Evolutionary conservation across 1,140 invertebrate species (phyloP), one percentile per base, ranked within the genome.

Genomic region (Drosophila serrata): DNA sequence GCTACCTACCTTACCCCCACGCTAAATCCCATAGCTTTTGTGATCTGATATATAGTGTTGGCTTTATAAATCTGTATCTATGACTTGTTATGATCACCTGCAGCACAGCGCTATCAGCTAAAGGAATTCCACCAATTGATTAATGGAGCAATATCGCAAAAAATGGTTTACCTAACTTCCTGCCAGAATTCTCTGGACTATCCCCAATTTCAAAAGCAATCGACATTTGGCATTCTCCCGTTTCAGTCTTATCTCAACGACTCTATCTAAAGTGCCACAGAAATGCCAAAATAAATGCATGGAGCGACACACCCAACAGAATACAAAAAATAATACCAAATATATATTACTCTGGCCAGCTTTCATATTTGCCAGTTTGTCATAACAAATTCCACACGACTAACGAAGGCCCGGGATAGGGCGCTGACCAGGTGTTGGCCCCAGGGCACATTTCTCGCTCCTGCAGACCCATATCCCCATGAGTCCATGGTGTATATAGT

Each of bases 71-170:
- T 84, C 81, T 73, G 42, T 60, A 63, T 59, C 77, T 67, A 61
- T 43, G 64, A 48, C 65, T 78, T 86, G 74, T 85, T 85, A 56
- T 85, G 82, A 85, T 85, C 80, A 72, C 79, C 79, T 77, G 80
- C 79, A 65, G 51, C 43, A 17, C 57, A 31, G 31, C 27, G 49
- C 65, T 72, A 72, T 72, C 68, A 46, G 68, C 12, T 17, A 7
- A 19, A 59, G 69, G 53, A 73, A 73, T 73, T 40, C 68, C 53
- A 37, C n/a, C 35, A 11, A 59, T 12, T 73, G 69, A 73, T 73
- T 73, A 73, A 73, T 73, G 35, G 64, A 48, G 64, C 64, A 5
- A 3, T 12, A 33, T 24, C 2, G 24, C 2, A 33, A 33, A 69
- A 65, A 57, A 33, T 19, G n/a, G 22, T 3, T 11, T 4, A 13